Conservation (phyloP, 2,113 vertebrate species). For the Damaliscus lunatus region DNA sequence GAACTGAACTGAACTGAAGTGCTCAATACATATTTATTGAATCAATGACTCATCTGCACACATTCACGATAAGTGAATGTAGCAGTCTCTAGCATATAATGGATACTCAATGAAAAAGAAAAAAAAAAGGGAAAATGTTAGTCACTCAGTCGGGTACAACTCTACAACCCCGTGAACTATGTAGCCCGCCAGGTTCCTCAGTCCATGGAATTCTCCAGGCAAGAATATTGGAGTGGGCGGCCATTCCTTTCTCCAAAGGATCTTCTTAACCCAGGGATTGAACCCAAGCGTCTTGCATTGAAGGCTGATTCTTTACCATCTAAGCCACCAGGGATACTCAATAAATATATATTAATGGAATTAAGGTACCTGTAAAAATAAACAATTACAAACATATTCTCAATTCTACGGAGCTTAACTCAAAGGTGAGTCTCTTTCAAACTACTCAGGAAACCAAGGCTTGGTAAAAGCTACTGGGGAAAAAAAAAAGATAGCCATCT, state of each 20-base stretch:
- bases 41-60: not conserved
- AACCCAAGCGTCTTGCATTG: not conserved
- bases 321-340: not conserved
- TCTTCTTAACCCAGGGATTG: not conserved
- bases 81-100: not conserved
- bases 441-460: not conserved
- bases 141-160: not conserved
- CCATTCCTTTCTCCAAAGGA: not conserved
- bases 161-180: not conserved
- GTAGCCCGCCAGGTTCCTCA: accelerated
- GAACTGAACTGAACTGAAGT: not conserved
- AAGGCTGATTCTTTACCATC: not conserved
- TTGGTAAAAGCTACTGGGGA: not conserved
- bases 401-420: not conserved
- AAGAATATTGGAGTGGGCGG: not conserved
- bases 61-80: not conserved
- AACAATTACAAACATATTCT: not conserved
- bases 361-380: slow-evolving; percentile 7
- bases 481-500: not conserved
- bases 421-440: not conserved
- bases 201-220: not conserved
- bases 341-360: not conserved
- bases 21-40: not conserved
- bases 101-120: not conserved
- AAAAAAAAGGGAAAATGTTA: not conserved